A percentile compares a stretch with the other conserved stretches of the same genome.
Conservation (phyloP, 2,113 vertebrate species). For the Henicopernis longicauda region DNA sequence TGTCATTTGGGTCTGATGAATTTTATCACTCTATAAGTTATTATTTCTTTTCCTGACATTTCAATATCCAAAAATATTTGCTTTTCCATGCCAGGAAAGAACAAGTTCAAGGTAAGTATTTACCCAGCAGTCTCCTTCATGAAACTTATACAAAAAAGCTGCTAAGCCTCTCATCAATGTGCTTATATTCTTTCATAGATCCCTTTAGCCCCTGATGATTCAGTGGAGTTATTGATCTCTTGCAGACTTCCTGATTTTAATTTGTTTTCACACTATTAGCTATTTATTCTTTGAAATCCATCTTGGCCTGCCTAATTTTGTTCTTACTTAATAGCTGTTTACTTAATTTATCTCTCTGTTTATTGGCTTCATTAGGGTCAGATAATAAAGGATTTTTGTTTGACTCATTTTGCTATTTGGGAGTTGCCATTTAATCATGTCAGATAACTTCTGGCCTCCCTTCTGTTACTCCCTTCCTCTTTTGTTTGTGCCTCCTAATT, state of each 20-base stretch:
- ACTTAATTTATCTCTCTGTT: neutral
- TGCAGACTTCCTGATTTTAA: neutral
- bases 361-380: neutral
- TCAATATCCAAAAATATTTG: neutral
- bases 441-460: neutral
- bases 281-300: neutral
- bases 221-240: neutral
- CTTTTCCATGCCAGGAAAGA: neutral
- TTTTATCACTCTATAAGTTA: neutral
- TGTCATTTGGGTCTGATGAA: neutral
- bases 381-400: neutral
- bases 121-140: neutral
- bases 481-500: neutral
- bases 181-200: neutral
- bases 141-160: neutral
- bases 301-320: neutral
- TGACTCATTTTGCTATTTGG: neutral
- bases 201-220: neutral
- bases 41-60: neutral
- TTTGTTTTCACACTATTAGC: constrained; percentile 12
- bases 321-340: constrained; percentile 9
- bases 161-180: neutral
- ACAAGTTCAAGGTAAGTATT: neutral
- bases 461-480: neutral
- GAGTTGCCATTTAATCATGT: neutral